phyloP scores from a whole-genome alignment of 1,140 invertebrate genomes.

The Chrysoperla carnea region DNA sequence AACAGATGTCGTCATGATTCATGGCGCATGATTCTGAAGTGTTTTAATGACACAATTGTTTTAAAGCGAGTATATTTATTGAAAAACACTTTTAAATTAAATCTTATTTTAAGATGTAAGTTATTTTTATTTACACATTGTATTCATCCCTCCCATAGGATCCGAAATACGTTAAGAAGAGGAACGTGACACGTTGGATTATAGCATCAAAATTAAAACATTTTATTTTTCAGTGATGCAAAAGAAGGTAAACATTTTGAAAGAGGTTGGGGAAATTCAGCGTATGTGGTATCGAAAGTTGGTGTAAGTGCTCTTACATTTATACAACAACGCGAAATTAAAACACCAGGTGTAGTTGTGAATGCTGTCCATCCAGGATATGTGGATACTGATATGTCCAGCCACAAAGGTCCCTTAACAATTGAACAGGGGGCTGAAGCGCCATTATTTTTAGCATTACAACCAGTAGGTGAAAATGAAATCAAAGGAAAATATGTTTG shows the following conservation, averaged over 20 bases:
- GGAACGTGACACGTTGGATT: not conserved
- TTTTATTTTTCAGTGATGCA: conserved; percentile 21
- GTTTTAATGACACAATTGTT: no score
- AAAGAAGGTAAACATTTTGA: conserved; percentile 28
- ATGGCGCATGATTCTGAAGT: no score
- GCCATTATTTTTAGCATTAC: conserved; percentile 21
- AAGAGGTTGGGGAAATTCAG: conserved; percentile 36
- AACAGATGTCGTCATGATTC: no score
- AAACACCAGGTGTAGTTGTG: conserved; percentile 30
- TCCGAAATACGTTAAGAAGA: no score
- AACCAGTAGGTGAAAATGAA: conserved; percentile 18
- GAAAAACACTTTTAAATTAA: no score
- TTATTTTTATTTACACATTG: conserved; percentile 23
- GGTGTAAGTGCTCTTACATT: conserved; percentile 36
- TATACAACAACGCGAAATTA: conserved; percentile 33
- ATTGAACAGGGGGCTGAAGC: conserved; percentile 36
- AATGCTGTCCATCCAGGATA: conserved; percentile 45
- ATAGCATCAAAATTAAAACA: not conserved
- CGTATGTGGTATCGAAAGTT: conserved; percentile 50
- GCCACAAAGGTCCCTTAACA: conserved; percentile 37
- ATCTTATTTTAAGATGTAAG: conserved; percentile 1
- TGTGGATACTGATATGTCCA: conserved; percentile 52
- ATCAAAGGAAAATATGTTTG: conserved; percentile 25
- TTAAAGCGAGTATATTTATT: no score
- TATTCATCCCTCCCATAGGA: no score